Percentiles rank a stretch among this genome's conserved stretches.
Conservation (phyloP, 2,888 invertebrate species). For the Neocrepidodera transversa region DNA sequence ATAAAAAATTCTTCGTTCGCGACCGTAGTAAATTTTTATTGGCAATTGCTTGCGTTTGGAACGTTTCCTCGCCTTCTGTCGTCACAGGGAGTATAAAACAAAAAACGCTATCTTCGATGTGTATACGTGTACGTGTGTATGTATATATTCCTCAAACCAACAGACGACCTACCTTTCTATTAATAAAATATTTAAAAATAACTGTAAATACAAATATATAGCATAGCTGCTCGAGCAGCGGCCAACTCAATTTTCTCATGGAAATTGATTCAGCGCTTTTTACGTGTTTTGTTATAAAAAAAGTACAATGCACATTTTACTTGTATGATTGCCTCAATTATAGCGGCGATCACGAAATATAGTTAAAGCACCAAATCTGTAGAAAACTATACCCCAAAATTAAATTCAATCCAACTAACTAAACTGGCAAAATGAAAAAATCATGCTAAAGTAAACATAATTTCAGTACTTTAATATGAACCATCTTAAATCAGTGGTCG, state of each 20-base stretch:
- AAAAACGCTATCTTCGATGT: background rate
- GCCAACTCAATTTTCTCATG: background rate
- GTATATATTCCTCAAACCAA: background rate
- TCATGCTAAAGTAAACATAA: too few relatives aligned
- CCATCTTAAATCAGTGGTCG: too few relatives aligned
- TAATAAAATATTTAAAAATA: conserved; percentile 18
- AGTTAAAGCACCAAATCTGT: too few relatives aligned
- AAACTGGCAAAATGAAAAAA: too few relatives aligned
- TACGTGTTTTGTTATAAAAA: conserved; percentile 1
- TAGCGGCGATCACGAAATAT: too few relatives aligned
- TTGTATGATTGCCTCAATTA: too few relatives aligned
- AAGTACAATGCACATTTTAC: too few relatives aligned
- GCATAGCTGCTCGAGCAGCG: background rate
- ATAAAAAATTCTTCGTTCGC: background rate
- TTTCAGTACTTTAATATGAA: too few relatives aligned
- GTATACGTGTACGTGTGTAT: too few relatives aligned
- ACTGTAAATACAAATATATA: conserved; percentile 20
- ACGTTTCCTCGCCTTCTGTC: background rate
- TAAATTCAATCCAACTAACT: too few relatives aligned
- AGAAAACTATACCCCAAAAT: too few relatives aligned
- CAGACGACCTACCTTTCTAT: conserved; percentile 11
- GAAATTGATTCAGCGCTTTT: background rate
- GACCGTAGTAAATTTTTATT: background rate
- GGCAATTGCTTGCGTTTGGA: background rate
- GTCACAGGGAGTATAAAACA: background rate